A percentile compares a stretch with the other conserved stretches of the same genome.
phyloP scores from a whole-genome alignment of 2,113 vertebrate genomes.

The Lophotis ruficrista region DNA sequence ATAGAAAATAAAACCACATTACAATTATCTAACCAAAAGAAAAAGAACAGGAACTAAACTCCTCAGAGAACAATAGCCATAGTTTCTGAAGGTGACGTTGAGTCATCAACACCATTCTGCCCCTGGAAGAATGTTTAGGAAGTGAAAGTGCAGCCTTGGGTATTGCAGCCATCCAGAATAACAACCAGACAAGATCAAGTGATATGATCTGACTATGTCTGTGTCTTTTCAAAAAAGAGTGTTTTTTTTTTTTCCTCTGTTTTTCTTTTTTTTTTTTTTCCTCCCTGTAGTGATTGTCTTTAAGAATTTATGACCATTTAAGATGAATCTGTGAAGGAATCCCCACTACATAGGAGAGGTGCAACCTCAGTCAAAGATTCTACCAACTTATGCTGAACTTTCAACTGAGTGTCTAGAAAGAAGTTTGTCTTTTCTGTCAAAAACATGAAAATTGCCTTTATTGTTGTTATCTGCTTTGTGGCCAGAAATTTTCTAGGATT shows the following conservation, averaged over 20 bases:
- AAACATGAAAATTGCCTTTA: background rate
- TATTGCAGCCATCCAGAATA: conserved; percentile 17
- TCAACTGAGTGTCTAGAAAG: background rate
- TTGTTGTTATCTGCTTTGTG: background rate
- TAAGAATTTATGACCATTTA: background rate
- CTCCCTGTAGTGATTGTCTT: background rate
- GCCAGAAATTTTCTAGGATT: background rate
- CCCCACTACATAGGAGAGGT: background rate
- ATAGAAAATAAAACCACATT: background rate
- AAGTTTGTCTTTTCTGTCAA: background rate
- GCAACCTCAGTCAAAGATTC: background rate
- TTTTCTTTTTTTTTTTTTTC: background rate
- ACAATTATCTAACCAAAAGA: background rate
- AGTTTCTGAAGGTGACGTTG: conserved; percentile 51
- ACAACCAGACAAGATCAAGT: conserved; percentile 43
- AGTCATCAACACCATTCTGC: conserved; percentile 42
- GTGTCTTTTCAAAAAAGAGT: background rate
- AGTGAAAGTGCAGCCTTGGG: conserved; percentile 64
- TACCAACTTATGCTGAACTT: background rate
- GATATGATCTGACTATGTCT: conserved; percentile 12
- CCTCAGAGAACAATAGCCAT: background rate
- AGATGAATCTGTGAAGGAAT: background rate
- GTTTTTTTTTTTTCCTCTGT: background rate
- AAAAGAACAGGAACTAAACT: conserved; percentile 55
- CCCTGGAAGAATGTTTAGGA: conserved; percentile 45